phyloP scores from a whole-genome alignment of 2,113 vertebrate genomes.

The Lophura nycthemera region DNA sequence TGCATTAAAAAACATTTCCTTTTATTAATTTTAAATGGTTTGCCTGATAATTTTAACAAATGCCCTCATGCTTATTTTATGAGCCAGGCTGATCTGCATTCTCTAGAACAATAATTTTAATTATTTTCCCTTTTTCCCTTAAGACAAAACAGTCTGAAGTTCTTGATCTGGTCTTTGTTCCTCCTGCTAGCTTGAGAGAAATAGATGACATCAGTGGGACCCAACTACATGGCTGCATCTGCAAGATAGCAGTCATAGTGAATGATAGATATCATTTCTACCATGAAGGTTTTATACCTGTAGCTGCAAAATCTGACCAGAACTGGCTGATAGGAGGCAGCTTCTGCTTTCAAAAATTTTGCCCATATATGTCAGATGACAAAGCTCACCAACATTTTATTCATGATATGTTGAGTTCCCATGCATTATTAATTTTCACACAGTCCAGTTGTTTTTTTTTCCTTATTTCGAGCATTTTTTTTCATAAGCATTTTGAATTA shows the following conservation, averaged over 20 bases:
- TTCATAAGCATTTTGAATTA: neutral
- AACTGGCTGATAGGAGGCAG: neutral
- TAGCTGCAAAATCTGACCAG: neutral
- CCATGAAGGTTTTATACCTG: neutral
- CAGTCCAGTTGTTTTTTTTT: neutral
- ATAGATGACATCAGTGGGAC: neutral
- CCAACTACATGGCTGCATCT: neutral
- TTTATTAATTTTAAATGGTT: constrained; percentile 23
- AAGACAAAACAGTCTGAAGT: constrained; percentile 14
- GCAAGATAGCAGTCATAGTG: neutral
- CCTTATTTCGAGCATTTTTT: neutral
- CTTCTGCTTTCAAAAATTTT: neutral
- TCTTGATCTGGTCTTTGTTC: neutral
- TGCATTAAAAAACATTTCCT: neutral
- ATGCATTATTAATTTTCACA: neutral
- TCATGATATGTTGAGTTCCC: neutral
- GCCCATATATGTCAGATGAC: neutral
- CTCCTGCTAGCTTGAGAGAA: neutral
- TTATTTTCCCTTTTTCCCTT: constrained; percentile 10
- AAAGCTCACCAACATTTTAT: fast-evolving
- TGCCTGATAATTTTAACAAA: constrained; percentile 32
- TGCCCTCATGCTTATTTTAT: neutral
- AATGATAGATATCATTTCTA: neutral
- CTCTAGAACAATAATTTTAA: constrained; percentile 11
- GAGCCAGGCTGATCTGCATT: constrained; percentile 6